Percentiles rank a stretch among this genome's conserved stretches.
Conservation (phyloP, 1,140 invertebrate species). For the Heliconius nattereri region DNA sequence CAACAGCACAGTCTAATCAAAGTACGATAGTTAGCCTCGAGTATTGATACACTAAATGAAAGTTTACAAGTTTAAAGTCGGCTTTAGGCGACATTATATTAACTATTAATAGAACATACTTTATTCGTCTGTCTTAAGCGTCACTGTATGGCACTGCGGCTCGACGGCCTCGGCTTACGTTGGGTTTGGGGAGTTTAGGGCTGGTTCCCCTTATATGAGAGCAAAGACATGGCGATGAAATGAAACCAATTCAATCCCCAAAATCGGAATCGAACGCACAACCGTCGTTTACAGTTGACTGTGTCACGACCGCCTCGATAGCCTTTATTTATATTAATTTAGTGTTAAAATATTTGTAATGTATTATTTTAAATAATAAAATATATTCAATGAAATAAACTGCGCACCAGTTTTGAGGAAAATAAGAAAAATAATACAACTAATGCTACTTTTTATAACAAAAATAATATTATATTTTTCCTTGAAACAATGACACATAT, state of each 20-base stretch:
- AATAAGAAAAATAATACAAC: not conserved
- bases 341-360: not conserved
- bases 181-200: no score
- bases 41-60: not conserved
- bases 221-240: no score
- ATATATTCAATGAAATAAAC: not conserved
- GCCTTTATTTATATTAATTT: not conserved
- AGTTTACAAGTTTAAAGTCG: no score
- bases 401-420: not conserved
- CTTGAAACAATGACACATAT: slow-evolving; percentile 3
- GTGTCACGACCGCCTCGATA: no score
- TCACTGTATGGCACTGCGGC: not conserved
- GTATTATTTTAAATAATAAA: not conserved
- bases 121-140: no score
- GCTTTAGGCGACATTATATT: not conserved
- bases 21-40: not conserved
- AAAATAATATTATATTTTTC: not conserved
- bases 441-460: slow-evolving; percentile 3
- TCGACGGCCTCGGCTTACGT: no score
- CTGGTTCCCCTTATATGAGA: no score
- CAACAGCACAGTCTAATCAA: not conserved
- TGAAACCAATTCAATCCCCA: no score
- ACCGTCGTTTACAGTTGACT: no score
- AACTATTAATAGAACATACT: no score
- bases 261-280: no score